Evolutionary conservation across 2,113 vertebrate genomes (phyloP).

Genomic region (Hemiprocne comata): DNA sequence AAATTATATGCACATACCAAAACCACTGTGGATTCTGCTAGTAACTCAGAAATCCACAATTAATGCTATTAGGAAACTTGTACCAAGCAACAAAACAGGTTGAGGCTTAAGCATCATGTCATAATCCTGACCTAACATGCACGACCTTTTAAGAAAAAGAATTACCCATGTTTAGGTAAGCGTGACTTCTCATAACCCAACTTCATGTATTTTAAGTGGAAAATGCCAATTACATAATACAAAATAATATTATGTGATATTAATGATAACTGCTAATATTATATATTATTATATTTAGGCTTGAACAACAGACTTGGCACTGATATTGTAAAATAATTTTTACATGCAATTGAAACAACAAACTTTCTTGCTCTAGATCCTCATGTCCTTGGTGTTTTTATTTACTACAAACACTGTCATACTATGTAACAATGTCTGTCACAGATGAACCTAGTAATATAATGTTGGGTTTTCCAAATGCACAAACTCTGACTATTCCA

Average conservation of each 20-base stretch:
- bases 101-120: background rate
- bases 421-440: background rate
- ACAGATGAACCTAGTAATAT: background rate
- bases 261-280: background rate
- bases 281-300: background rate
- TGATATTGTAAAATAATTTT: background rate
- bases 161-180: background rate
- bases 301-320: background rate
- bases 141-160: background rate
- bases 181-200: background rate
- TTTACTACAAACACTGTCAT: background rate
- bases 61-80: background rate
- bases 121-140: background rate
- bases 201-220: background rate
- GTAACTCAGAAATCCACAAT: background rate
- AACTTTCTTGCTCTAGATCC: background rate
- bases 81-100: background rate
- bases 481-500: background rate
- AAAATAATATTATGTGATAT: background rate
- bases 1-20: background rate
- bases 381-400: rapidly evolving
- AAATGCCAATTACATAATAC: background rate
- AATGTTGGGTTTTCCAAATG: background rate
- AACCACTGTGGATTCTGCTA: background rate
- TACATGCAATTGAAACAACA: background rate